phyloP scores from a whole-genome alignment of 2,113 vertebrate species.

The Salvator merianae region DNA sequence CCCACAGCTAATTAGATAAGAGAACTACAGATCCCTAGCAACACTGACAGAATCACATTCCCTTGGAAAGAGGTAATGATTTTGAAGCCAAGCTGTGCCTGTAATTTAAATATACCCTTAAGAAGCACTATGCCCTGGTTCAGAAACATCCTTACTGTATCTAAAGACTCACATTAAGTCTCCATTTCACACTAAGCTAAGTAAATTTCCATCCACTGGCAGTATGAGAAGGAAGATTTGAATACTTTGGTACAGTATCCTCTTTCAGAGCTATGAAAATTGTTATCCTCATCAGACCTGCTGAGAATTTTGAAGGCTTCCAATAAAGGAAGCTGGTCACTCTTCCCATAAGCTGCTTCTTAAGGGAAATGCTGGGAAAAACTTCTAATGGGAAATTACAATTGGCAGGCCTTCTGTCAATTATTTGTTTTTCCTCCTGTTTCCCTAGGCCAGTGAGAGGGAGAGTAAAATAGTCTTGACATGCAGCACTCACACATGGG shows the following conservation, averaged over 20 bases:
- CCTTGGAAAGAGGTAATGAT: not conserved
- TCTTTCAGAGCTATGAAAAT: conserved; percentile 23
- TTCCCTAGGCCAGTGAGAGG: not conserved
- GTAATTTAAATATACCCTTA: not conserved
- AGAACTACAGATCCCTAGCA: not conserved
- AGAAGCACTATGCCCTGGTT: not conserved
- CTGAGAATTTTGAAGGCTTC: not conserved
- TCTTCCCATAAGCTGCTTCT: not conserved
- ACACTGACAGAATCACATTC: not conserved
- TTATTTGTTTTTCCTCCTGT: not conserved
- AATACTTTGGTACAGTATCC: conserved; percentile 10
- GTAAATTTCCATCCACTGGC: not conserved
- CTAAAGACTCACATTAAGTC: not conserved
- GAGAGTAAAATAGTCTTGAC: not conserved
- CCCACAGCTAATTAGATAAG: not conserved
- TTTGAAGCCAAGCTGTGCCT: not conserved
- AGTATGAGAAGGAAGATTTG: not conserved
- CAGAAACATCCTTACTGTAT: not conserved
- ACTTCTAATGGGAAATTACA: not conserved
- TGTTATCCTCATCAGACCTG: too few species aligned
- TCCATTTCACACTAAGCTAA: not conserved
- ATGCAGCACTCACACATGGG: not conserved
- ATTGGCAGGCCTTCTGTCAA: not conserved
- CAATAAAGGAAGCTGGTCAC: not conserved
- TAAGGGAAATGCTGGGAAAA: not conserved